Percentiles rank a stretch among this genome's conserved stretches.
These are phyloP conservation scores for Helicoverpa assulta DNA, from an alignment of 2,888 invertebrate genomes.

Conservation along the genomic window DNA sequence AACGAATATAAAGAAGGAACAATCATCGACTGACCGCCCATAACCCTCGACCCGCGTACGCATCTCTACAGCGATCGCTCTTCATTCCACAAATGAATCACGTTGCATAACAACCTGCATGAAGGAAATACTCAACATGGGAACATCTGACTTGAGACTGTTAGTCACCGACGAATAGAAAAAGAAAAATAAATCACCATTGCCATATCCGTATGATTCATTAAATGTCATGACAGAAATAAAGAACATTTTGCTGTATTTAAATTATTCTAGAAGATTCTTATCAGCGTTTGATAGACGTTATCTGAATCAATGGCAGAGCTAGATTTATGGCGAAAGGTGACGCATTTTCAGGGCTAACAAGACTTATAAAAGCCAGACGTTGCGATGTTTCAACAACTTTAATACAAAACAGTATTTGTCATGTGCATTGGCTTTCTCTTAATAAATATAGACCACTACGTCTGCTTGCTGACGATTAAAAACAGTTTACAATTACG, in stretches of 20 bases:
- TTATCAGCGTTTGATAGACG: conserved; percentile 48
- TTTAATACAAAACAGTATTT: background rate
- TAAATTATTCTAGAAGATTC: conserved; percentile 23
- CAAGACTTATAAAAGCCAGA: background rate
- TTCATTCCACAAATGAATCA: conserved; percentile 56
- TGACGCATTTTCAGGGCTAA: conserved; percentile 28
- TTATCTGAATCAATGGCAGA: conserved; percentile 40
- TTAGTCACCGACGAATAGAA: conserved; percentile 40
- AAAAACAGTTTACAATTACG: background rate
- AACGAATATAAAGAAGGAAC: conserved; percentile 54
- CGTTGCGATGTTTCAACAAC: background rate
- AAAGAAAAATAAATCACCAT: conserved; percentile 33
- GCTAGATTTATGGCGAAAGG: conserved; percentile 44
- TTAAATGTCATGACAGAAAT: conserved; percentile 17
- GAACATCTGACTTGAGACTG: conserved; percentile 42
- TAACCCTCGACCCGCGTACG: conserved; percentile 69
- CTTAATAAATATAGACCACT: no score
- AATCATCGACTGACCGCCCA: conserved; percentile 67
- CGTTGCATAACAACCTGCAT: conserved; percentile 54
- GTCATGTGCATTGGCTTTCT: background rate
- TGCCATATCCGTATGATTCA: conserved; percentile 30
- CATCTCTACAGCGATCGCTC: conserved; percentile 55
- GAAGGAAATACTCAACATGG: conserved; percentile 39
- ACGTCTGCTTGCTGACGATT: background rate
- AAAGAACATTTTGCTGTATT: conserved; percentile 33